These are phyloP conservation scores for Sinocyclocheilus grahami DNA, from an alignment of 2,113 vertebrate genomes.

Conservation along the genomic window DNA sequence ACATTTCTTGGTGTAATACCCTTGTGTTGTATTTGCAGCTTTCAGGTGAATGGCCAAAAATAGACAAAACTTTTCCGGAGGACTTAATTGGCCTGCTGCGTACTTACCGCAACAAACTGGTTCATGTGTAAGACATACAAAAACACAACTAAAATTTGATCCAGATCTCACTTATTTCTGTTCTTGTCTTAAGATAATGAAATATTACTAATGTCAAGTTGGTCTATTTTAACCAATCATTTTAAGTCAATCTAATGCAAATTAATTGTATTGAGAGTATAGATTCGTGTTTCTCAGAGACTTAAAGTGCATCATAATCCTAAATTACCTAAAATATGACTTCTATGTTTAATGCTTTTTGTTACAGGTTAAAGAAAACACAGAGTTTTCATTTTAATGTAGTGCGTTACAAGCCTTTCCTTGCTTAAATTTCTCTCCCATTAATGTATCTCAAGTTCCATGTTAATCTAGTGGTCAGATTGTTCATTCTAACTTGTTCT, in stretches of 20 bases:
- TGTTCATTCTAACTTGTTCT: background rate
- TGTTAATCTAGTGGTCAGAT: background rate
- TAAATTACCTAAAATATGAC: too few relatives aligned
- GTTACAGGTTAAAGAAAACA: background rate
- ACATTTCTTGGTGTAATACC: background rate
- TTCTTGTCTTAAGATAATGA: background rate
- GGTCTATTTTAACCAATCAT: too few relatives aligned
- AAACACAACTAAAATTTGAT: too few relatives aligned
- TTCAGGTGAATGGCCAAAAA: fast-evolving
- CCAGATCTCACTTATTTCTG: background rate
- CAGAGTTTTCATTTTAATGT: background rate
- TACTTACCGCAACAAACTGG: background rate
- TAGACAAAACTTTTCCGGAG: background rate
- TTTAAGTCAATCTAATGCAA: too few relatives aligned
- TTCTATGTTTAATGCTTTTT: too few relatives aligned
- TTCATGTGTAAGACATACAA: background rate
- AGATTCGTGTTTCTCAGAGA: too few relatives aligned
- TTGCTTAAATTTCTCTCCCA: background rate
- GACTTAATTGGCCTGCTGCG: background rate
- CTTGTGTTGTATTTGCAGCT: background rate
- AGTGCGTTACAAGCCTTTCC: background rate
- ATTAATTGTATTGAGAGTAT: too few relatives aligned
- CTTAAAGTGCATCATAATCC: too few relatives aligned
- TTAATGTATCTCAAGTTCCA: background rate
- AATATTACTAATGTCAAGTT: background rate